Evolutionary conservation across 2,888 invertebrate species (phyloP).

Genomic region (Marasmarcha lunaedactyla): DNA sequence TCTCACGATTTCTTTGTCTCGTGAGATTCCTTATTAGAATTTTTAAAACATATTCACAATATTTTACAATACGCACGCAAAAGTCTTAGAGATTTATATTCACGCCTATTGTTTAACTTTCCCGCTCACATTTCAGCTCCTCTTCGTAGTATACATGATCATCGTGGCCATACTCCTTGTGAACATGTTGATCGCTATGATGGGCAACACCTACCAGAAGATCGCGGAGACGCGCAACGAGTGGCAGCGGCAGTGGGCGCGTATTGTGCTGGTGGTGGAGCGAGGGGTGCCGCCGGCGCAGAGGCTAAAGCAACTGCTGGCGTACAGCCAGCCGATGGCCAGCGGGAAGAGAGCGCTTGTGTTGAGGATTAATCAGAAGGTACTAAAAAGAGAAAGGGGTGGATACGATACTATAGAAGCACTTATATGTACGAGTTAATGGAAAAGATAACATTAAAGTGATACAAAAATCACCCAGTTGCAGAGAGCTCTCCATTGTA

Average conservation of each 20-base stretch:
- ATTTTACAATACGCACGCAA: too few species aligned
- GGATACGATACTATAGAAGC: too few species aligned
- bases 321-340: constrained; percentile 96
- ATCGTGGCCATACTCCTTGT: constrained; percentile 95
- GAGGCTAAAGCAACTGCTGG: constrained; percentile 84
- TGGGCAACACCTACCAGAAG: constrained; percentile 99
- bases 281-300: constrained; percentile 94
- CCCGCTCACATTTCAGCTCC: constrained; percentile 74
- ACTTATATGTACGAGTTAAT: too few species aligned
- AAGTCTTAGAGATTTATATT: too few species aligned
- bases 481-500: too few species aligned
- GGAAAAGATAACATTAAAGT: too few species aligned
- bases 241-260: constrained; percentile 98
- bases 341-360: constrained; percentile 88
- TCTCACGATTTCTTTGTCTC: too few species aligned
- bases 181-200: constrained; percentile 99
- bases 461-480: too few species aligned
- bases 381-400: constrained; percentile 56
- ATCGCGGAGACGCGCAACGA: constrained; percentile 97
- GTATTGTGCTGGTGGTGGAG: constrained; percentile 97
- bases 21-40: too few species aligned
- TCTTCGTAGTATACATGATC: constrained; percentile 98
- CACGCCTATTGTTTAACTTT: too few species aligned
- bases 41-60: too few species aligned
- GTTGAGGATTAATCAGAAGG: constrained; percentile 88